Evolutionary conservation across 2,113 vertebrate genomes (phyloP).

Genomic region (Pao palembangensis): DNA sequence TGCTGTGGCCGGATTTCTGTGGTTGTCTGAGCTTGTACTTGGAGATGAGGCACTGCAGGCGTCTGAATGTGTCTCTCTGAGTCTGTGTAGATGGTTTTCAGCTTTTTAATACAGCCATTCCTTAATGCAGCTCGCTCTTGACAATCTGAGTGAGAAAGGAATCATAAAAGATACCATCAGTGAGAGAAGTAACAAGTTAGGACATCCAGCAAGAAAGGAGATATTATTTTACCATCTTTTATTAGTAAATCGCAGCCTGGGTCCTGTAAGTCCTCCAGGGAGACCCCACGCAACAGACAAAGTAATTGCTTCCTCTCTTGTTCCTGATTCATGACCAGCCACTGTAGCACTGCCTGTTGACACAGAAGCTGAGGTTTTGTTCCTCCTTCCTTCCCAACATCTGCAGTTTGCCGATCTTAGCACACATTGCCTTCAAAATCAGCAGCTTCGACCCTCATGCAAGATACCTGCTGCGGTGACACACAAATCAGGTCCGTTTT

Average conservation of each 20-base stretch:
- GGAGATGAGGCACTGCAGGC: neutral
- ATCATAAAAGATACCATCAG: neutral
- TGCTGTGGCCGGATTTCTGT: slow-evolving; percentile 3
- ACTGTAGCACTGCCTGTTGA: slow-evolving; percentile 61
- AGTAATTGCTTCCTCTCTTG: slow-evolving; percentile 67
- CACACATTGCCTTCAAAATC: neutral
- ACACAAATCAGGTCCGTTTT: slow-evolving; percentile 11
- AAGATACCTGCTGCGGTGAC: slow-evolving; percentile 60
- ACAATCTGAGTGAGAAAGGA: slow-evolving; percentile 23
- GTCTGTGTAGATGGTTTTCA: slow-evolving; percentile 47
- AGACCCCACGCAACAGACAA: slow-evolving; percentile 54
- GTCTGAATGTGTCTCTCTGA: slow-evolving; percentile 16
- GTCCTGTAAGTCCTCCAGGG: slow-evolving; percentile 55
- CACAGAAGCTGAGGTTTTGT: slow-evolving; percentile 16
- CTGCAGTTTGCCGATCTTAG: neutral
- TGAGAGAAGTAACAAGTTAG: neutral
- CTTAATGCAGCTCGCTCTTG: slow-evolving; percentile 32
- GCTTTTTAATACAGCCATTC: slow-evolving; percentile 40
- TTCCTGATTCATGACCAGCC: slow-evolving; percentile 69
- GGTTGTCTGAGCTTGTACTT: neutral
- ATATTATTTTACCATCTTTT: slow-evolving; percentile 33
- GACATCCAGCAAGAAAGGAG: neutral
- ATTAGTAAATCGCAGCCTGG: slow-evolving; percentile 5
- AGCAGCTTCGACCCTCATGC: neutral
- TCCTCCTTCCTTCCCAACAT: slow-evolving; percentile 5